Base-by-base conservation (phyloP, 2,797 vertebrate species). In the Paedocypris micromegethes region DNA sequence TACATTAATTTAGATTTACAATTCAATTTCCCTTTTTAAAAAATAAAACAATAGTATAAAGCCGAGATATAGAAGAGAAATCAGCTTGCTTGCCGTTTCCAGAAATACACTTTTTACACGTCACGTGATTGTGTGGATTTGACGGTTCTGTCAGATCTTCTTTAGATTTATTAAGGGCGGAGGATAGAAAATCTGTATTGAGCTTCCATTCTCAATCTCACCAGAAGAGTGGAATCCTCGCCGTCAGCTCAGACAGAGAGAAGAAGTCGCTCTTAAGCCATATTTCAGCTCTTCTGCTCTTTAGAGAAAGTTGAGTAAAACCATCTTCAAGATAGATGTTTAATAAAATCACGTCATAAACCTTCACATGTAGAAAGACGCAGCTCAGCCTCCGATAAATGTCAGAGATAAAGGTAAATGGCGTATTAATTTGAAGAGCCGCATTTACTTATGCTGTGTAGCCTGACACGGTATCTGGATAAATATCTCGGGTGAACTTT, bases 201-300 rank as follows among this genome's bases (percentile, higher is more conserved):
- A 68, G 70, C 65, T 61, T 64, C 53, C 60, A 68, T 74, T 81
- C 64, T 58, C 66, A 75, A 64, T 78, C 75, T 78, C 74, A 79
- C 76, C 73, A 72, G 58, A 58, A 68, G 61, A 60, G 57, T 5
- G 48, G 52, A 46, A 47, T 43, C 56, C 41, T 41, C 67, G 72
- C 70, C 74, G 76, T 73, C 48, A 77, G 66, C 72, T 9, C 23
- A 23, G 23, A 23, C 23, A 23, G 42, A 58, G 65, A 2, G 9
- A 79, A 45, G 55, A 74, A 82, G 81, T 77, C 72, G 81, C 84
- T 82, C 73, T 56, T 74, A 58, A 60, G 58, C 64, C 69, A 77
- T 83, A 79, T 78, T 80, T 82, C 72, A 62, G 58, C 70, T 72
- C 62, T 23, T 9, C 68, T 74, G 60, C 56, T 61, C 72, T 64